Conservation (phyloP, 2,113 vertebrate species). For the Maccullochella peelii region DNA sequence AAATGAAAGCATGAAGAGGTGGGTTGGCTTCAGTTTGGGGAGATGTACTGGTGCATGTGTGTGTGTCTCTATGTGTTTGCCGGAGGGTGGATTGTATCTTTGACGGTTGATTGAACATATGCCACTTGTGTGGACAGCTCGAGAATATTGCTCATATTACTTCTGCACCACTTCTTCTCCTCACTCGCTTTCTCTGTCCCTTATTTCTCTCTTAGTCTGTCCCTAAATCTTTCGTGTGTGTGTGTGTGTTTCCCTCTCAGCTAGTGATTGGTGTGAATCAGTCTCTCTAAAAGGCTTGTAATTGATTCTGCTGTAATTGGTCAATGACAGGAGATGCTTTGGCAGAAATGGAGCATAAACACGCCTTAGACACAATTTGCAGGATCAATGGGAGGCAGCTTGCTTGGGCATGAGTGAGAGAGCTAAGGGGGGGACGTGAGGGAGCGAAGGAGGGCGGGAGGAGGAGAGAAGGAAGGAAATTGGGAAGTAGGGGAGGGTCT, state of each 20-base stretch:
- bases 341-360: constrained; percentile 86
- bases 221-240: constrained; percentile 36
- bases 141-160: constrained; percentile 80
- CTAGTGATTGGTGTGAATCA: constrained; percentile 61
- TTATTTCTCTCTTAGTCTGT: constrained; percentile 45
- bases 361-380: constrained; percentile 82
- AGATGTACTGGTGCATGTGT: neutral
- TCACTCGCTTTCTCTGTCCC: constrained; percentile 41
- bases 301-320: constrained; percentile 87
- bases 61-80: constrained; percentile 22
- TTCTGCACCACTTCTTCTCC: constrained; percentile 75
- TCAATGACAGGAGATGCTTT: constrained; percentile 83
- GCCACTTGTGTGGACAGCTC: constrained; percentile 77
- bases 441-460: constrained; percentile 4
- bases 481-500: constrained; percentile 50
- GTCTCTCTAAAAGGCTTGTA: constrained; percentile 81
- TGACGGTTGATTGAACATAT: constrained; percentile 79
- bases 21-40: constrained; percentile 17
- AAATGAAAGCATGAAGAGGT: constrained; percentile 52
- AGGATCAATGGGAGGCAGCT: constrained; percentile 81
- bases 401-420: constrained; percentile 49
- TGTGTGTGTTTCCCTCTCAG: constrained; percentile 44
- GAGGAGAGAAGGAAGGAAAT: constrained; percentile 31
- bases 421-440: neutral
- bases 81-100: constrained; percentile 60